These are phyloP conservation scores for Alviniconcha marisindica DNA, from an alignment of 1,140 invertebrate species.

Conservation along the genomic window DNA sequence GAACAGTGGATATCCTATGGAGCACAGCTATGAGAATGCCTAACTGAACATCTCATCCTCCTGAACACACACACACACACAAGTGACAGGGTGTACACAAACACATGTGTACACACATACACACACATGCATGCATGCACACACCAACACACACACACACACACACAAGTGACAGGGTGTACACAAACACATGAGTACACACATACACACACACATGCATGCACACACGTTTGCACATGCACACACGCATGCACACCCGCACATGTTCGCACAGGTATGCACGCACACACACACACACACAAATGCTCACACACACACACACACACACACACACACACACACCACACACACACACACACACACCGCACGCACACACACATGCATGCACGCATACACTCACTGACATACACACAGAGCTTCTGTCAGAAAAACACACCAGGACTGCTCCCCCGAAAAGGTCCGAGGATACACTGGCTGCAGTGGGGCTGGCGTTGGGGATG, in stretches of 20 bases:
- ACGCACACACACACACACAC: not conserved
- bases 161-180: not conserved
- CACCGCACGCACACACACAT: not conserved
- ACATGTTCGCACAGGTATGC: constrained; percentile 84
- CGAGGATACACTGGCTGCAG: constrained; percentile 91
- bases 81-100: not conserved
- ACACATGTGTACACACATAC: not conserved
- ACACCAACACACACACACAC: not conserved
- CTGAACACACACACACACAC: not conserved
- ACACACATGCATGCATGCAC: not conserved
- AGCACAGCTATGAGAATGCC: no score
- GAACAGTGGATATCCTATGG: no score
- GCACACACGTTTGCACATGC: constrained; percentile 87
- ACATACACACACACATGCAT: not conserved
- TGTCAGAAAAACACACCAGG: constrained; percentile 78
- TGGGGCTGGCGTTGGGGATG: constrained; percentile 93
- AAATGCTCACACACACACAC: not conserved
- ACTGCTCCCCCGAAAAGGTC: constrained; percentile 97
- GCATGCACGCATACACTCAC: no score
- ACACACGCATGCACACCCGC: constrained; percentile 85
- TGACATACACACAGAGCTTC: not conserved
- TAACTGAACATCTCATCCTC: no score
- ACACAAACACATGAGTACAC: not conserved
- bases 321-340: not conserved
- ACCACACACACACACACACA: not conserved